These are phyloP conservation scores for Acanthochromis polyacanthus DNA, from an alignment of 2,113 vertebrate genomes.

Conservation along the genomic window DNA sequence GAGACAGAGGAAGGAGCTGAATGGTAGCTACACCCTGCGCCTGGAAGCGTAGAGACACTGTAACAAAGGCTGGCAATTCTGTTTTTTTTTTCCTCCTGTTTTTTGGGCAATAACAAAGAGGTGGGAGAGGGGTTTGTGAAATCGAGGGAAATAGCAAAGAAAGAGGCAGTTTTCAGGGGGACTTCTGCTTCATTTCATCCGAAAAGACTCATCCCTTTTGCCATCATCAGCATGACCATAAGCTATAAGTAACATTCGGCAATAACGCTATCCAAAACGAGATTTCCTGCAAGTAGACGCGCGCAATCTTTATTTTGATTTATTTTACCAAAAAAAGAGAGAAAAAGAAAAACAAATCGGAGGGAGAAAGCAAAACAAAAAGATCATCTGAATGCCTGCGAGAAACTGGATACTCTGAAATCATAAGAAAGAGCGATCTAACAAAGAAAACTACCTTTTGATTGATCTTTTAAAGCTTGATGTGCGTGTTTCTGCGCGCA, in stretches of 20 bases:
- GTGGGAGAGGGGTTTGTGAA: conserved; percentile 66
- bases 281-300: conserved; percentile 66
- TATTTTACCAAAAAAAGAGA: conserved; percentile 25
- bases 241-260: conserved; percentile 73
- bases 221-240: conserved; percentile 77
- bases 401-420: conserved; percentile 78
- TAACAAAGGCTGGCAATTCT: conserved; percentile 65
- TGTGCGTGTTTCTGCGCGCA: conserved; percentile 77
- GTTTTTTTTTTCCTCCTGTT: conserved; percentile 9
- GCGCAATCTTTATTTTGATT: conserved; percentile 56
- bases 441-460: conserved; percentile 76
- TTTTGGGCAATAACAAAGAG: conserved; percentile 75
- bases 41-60: conserved; percentile 75
- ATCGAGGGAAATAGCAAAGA: conserved; percentile 56
- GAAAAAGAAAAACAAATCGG: background rate
- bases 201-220: conserved; percentile 62
- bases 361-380: background rate
- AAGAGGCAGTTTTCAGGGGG: conserved; percentile 54
- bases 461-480: conserved; percentile 75
- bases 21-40: conserved; percentile 78
- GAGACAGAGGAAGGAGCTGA: conserved; percentile 73
- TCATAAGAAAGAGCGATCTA: conserved; percentile 61
- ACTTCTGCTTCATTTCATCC: conserved; percentile 73
- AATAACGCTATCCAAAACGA: conserved; percentile 67
- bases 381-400: conserved; percentile 63